phyloP scores from a whole-genome alignment of 2,888 invertebrate species.

The Chydorus sphaericus region DNA sequence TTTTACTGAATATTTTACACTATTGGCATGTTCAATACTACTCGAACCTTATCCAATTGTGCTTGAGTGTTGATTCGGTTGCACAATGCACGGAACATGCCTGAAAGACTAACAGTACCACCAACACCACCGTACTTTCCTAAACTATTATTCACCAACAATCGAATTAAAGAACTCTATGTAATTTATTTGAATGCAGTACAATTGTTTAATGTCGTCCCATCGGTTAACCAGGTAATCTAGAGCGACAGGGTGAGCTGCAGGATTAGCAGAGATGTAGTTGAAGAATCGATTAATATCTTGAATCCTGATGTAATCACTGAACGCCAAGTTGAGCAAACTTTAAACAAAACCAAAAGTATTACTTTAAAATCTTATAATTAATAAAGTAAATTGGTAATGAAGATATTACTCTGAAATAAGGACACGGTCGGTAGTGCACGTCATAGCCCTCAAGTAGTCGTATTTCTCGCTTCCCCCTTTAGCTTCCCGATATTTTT shows the following conservation, averaged over 20 bases:
- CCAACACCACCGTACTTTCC: too few species aligned
- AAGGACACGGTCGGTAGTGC: conserved; percentile 39
- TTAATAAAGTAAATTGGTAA: not conserved
- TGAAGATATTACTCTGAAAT: conserved; percentile 37
- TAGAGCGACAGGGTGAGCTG: conserved; percentile 24
- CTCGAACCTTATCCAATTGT: not conserved
- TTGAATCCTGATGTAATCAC: conserved; percentile 22
- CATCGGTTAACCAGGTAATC: conserved; percentile 24
- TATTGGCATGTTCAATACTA: too few species aligned
- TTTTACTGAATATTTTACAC: too few species aligned
- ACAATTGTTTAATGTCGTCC: conserved; percentile 15
- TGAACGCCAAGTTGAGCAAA: conserved; percentile 22
- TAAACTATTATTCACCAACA: too few species aligned
- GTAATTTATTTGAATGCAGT: too few species aligned
- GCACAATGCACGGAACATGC: not conserved
- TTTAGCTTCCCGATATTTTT: conserved; percentile 45
- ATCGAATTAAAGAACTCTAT: too few species aligned
- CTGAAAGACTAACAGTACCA: not conserved
- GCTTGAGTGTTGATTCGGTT: not conserved
- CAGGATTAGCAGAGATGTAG: conserved; percentile 26
- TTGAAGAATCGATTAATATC: conserved; percentile 22
- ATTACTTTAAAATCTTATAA: not conserved
- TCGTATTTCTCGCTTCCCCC: conserved; percentile 49
- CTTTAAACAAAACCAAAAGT: conserved; percentile 16
- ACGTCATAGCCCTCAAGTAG: conserved; percentile 49